Evolutionary conservation across 1,140 invertebrate species (phyloP).

Genomic region (Habropoda laboriosa): DNA sequence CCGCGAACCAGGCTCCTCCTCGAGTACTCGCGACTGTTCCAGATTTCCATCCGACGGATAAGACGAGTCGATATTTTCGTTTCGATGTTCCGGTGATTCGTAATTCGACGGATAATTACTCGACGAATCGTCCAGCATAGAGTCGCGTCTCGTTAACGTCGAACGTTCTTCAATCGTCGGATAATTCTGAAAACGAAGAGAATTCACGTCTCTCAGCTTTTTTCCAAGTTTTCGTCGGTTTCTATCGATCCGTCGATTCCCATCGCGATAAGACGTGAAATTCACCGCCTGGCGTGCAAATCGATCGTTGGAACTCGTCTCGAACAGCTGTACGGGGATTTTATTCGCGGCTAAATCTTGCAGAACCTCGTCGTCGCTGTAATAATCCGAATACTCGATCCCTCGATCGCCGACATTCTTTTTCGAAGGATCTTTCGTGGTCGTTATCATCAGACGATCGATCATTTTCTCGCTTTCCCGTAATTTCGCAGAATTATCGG

Average conservation of each 20-base stretch:
- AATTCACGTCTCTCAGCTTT: not conserved
- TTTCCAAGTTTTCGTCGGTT: no score
- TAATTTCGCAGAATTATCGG: not conserved
- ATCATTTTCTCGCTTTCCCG: constrained; percentile 22
- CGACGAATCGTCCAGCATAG: not conserved
- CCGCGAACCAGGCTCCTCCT: not conserved
- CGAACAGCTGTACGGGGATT: constrained; percentile 19
- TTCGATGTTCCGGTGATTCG: not conserved
- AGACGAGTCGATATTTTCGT: not conserved
- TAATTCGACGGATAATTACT: not conserved
- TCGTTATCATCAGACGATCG: constrained; percentile 50
- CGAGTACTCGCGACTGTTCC: not conserved
- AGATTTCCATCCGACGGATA: not conserved
- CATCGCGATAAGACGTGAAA: not conserved
- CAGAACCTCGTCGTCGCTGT: constrained; percentile 49
- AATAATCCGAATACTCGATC: constrained; percentile 63
- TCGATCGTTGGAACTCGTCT: constrained; percentile 34
- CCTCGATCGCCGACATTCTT: constrained; percentile 39
- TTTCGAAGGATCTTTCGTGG: constrained; percentile 50
- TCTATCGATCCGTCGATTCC: not conserved
- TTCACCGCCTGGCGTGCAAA: constrained; percentile 40
- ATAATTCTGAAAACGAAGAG: constrained; percentile 2
- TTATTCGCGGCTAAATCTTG: constrained; percentile 40
- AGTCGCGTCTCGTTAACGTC: not conserved
- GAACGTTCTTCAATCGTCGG: not conserved